Base-by-base conservation (phyloP, 2,888 invertebrate genomes). In the Bombylius major region DNA sequence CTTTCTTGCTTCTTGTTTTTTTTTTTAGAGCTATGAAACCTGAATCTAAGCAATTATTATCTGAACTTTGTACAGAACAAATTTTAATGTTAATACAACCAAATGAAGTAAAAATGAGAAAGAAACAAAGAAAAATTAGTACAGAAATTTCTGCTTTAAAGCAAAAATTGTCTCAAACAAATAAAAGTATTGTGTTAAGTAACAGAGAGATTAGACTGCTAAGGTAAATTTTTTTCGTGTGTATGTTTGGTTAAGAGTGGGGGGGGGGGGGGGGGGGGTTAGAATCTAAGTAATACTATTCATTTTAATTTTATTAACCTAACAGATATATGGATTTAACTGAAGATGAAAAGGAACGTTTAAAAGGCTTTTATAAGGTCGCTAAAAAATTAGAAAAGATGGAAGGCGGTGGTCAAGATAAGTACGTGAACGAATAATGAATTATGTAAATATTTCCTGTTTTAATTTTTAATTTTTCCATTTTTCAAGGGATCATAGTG, bases 311-410 rank as follows among this genome's bases (percentile, higher is more conserved):
- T 23, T 23, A 1, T 23, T 23, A 23, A 23, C 23, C 23, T 23
- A 2, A 23, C 23, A 84, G 89, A 67, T 91, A 93, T 75, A 82
- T 94, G 72, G 91, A 92, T 66, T 79, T 94, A 53, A 92, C 92
- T 23, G 91, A 93, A 65, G 92, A 92, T 62, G 93, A 94, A 68
- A 91, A 92, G 66, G 92, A 92, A 64, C 92, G 92, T 70, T 76
- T 94, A 23, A 92, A 91, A 71, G 89, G 90, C 45, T 89, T 88
- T 53, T 87, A 91, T 67, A 94, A 94, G 76, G 93, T 94, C 59
- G 93, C 93, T 1, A 89, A 88, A 67, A 94, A 94, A 70, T 75
- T 94, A 59, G 93, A 94, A 68, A 91, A 94, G 74, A 78, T 94
- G 60, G 91, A 92, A 73, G 86, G 83, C 62, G 86, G 83, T 61